These are phyloP conservation scores for Brevimyrus niger DNA, from an alignment of 2,113 vertebrate species.

Conservation along the genomic window DNA sequence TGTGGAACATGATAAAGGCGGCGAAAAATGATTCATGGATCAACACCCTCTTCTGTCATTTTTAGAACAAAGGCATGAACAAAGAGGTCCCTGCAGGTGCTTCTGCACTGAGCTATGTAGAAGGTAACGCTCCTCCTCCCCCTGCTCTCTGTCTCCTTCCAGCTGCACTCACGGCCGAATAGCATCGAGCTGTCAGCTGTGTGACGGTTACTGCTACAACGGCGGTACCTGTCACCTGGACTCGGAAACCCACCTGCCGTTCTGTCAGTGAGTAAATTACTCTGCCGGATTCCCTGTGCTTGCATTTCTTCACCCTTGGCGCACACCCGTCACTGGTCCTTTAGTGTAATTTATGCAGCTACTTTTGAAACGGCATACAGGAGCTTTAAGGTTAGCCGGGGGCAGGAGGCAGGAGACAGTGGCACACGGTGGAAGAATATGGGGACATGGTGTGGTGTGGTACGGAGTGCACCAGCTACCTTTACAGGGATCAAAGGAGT, in stretches of 20 bases:
- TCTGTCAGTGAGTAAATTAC: slow-evolving; percentile 89
- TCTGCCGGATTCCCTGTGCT: slow-evolving; percentile 41
- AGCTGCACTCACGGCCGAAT: slow-evolving; percentile 96
- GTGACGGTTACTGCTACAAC: slow-evolving; percentile 98
- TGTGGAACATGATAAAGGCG: background rate
- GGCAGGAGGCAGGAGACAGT: background rate
- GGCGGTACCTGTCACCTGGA: slow-evolving; percentile 94
- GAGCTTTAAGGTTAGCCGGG: background rate
- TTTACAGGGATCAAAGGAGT: background rate
- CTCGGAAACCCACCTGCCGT: slow-evolving; percentile 85
- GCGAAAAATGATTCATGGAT: background rate
- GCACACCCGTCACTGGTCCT: background rate
- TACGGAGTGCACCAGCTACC: background rate
- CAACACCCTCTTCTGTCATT: background rate
- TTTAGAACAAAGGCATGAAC: background rate
- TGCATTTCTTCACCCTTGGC: slow-evolving; percentile 26
- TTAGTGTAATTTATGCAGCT: background rate
- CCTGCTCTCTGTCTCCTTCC: slow-evolving; percentile 42
- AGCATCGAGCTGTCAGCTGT: slow-evolving; percentile 89
- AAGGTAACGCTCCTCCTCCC: slow-evolving; percentile 23
- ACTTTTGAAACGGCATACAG: background rate
- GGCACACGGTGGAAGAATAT: background rate
- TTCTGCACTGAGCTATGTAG: background rate
- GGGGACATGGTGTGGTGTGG: background rate
- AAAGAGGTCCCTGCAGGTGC: background rate